phyloP scores from a whole-genome alignment of 2,113 vertebrate genomes.

The Pandion haliaetus region DNA sequence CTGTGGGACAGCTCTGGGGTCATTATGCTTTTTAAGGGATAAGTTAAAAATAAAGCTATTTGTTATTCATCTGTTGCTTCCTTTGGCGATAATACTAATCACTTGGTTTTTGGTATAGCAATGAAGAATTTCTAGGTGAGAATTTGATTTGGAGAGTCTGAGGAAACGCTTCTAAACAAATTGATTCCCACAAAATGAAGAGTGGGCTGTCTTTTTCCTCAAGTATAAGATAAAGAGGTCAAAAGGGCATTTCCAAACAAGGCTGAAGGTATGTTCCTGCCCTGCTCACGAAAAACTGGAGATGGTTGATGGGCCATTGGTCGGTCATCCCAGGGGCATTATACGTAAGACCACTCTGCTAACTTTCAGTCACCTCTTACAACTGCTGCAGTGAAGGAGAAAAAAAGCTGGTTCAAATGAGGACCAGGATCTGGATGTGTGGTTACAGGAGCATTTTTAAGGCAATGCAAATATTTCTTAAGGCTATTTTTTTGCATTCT shows the following conservation, averaged over 20 bases:
- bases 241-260: not conserved
- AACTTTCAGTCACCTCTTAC: not conserved
- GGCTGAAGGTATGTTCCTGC: not conserved
- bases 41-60: conserved; percentile 12
- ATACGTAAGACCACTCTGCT: not conserved
- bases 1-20: not conserved
- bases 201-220: not conserved
- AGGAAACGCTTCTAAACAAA: not conserved
- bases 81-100: not conserved
- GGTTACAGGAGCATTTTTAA: conserved; percentile 9
- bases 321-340: not conserved
- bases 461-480: not conserved
- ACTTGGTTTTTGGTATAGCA: not conserved
- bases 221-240: not conserved
- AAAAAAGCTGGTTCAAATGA: not conserved
- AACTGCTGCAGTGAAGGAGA: not conserved
- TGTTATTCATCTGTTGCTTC: not conserved
- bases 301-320: not conserved
- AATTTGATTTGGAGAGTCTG: not conserved
- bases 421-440: not conserved
- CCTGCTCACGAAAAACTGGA: not conserved
- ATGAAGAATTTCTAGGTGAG: not conserved
- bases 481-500: not conserved
- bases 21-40: not conserved
- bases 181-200: not conserved